phyloP scores from a whole-genome alignment of 2,797 vertebrate genomes.

The Acrossocheilus wenchowensis region DNA sequence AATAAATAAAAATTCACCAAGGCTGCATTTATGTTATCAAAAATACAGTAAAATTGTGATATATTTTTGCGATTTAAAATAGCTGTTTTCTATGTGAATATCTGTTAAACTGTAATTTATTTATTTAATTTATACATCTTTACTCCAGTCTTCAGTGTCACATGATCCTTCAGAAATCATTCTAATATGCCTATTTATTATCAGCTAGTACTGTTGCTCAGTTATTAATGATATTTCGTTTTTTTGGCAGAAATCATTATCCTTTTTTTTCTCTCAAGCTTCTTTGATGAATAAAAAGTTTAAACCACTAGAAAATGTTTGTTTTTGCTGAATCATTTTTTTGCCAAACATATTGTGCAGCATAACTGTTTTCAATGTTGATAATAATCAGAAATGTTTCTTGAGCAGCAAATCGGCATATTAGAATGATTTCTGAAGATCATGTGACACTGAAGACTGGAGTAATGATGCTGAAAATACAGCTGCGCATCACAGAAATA shows the following conservation, averaged over 20 bases:
- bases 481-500: too few relatives aligned
- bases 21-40: not conserved
- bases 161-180: not conserved
- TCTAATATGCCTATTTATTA: not conserved
- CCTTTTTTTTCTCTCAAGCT: not conserved
- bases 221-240: too few relatives aligned
- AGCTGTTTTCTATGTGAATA: not conserved
- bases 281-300: not conserved
- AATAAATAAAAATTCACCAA: not conserved
- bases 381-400: not conserved
- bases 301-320: not conserved
- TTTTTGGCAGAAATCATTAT: too few relatives aligned
- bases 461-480: not conserved
- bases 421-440: not conserved
- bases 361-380: not conserved
- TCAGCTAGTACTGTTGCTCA: not conserved
- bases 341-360: not conserved
- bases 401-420: not conserved
- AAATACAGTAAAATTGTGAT: not conserved
- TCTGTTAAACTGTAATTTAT: not conserved
- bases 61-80: not conserved
- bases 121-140: not conserved
- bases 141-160: not conserved
- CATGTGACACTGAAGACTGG: not conserved
- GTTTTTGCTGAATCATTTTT: too few relatives aligned